phyloP scores from a whole-genome alignment of 2,888 invertebrate species.

The Pseudolycoriella hygida region DNA sequence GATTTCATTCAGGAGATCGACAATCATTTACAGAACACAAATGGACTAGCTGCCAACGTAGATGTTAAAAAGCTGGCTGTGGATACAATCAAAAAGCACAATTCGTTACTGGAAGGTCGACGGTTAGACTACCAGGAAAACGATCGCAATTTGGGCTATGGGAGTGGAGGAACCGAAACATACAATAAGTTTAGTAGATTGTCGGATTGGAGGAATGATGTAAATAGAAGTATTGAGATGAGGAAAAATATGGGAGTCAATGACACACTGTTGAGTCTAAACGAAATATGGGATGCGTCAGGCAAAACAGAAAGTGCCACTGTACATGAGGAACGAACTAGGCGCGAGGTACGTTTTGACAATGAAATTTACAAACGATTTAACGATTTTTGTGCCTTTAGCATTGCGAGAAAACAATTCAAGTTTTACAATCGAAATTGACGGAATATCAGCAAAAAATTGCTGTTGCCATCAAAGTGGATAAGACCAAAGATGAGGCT shows the following conservation, averaged over 20 bases:
- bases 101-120: not conserved
- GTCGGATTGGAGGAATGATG: too few relatives aligned
- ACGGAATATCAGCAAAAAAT: conserved; percentile 63
- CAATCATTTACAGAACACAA: conserved; percentile 13
- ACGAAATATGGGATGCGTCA: conserved; percentile 21
- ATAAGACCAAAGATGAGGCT: conserved; percentile 53
- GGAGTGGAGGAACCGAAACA: too few relatives aligned
- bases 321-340: conserved; percentile 57
- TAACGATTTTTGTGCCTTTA: conserved; percentile 20
- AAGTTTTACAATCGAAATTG: conserved; percentile 50
- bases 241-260: too few relatives aligned
- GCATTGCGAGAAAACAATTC: conserved; percentile 63
- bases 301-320: conserved; percentile 26
- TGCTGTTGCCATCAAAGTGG: conserved; percentile 60
- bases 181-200: too few relatives aligned
- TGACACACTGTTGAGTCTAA: conserved; percentile 19
- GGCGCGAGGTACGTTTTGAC: conserved; percentile 45
- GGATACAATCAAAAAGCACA: not conserved
- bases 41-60: not conserved
- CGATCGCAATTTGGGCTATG: too few relatives aligned
- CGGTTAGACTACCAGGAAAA: too few relatives aligned
- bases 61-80: not conserved
- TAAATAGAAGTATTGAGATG: too few relatives aligned
- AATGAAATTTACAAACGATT: conserved; percentile 2
- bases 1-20: conserved; percentile 22